Evolutionary conservation across 2,888 invertebrate species (phyloP).

Genomic region (Alcis repandata): DNA sequence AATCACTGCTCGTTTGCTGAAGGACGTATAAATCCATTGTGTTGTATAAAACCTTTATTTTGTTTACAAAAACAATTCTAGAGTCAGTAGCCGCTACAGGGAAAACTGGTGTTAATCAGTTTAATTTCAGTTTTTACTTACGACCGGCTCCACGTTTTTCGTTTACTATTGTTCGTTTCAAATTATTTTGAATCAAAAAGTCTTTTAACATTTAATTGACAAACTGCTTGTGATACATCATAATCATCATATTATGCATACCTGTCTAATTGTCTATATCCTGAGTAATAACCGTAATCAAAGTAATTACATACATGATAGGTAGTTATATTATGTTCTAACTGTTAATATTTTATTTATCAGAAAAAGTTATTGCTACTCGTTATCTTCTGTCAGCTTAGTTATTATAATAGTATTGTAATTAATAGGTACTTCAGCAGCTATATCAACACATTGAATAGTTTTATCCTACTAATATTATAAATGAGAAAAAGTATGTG

Average conservation of each 20-base stretch:
- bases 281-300: slow-evolving; percentile 14
- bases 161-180: not conserved
- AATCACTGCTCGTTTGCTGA: slow-evolving; percentile 77
- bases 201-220: slow-evolving; percentile 7
- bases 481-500: too few species aligned
- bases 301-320: slow-evolving; percentile 10
- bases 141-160: not conserved
- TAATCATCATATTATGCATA: not conserved
- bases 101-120: slow-evolving; percentile 8
- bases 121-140: slow-evolving; percentile 8
- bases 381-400: slow-evolving; percentile 25
- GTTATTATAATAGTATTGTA: slow-evolving; percentile 18
- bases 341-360: slow-evolving; percentile 2
- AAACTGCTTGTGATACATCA: not conserved
- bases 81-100: slow-evolving; percentile 17
- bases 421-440: slow-evolving; percentile 16
- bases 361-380: slow-evolving; percentile 17
- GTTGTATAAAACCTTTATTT: slow-evolving; percentile 55
- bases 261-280: not conserved
- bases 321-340: not conserved
- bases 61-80: slow-evolving; percentile 34
- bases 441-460: slow-evolving; percentile 11
- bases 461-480: too few species aligned
- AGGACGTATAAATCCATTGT: slow-evolving; percentile 61
- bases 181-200: not conserved